Evolutionary conservation across 1,140 invertebrate species (phyloP).

Genomic region (Hylaeus anthracinus): DNA sequence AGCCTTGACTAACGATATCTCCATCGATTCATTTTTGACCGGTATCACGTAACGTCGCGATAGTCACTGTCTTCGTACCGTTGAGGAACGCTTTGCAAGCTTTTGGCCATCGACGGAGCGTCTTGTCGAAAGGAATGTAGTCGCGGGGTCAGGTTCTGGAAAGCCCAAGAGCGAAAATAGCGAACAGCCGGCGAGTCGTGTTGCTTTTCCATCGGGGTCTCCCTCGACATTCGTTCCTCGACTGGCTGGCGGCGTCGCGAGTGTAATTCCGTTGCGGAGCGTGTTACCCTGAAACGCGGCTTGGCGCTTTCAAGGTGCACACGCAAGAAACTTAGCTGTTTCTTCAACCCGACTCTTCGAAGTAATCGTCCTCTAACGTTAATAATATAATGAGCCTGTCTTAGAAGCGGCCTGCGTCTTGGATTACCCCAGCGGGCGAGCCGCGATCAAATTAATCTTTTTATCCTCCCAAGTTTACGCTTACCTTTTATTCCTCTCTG

Average conservation of each 20-base stretch:
- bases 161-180: constrained; percentile 62
- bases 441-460: constrained; percentile 23
- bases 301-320: constrained; percentile 19
- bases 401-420: background rate
- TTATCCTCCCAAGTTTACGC: background rate
- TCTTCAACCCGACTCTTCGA: constrained; percentile 22
- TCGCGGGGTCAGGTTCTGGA: constrained; percentile 43
- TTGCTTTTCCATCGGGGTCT: constrained; percentile 46
- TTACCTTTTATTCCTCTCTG: background rate
- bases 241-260: background rate
- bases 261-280: constrained; percentile 32
- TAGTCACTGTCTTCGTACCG: background rate
- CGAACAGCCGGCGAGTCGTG: constrained; percentile 36
- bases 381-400: constrained; percentile 34
- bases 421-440: background rate
- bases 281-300: constrained; percentile 22
- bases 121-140: constrained; percentile 52
- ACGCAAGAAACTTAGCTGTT: constrained; percentile 24
- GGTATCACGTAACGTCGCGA: background rate
- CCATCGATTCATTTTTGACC: too few species aligned
- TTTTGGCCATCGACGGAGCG: background rate
- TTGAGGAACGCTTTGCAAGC: background rate
- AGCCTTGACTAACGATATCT: too few species aligned
- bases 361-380: constrained; percentile 17
- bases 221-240: constrained; percentile 32